These are phyloP conservation scores for Digitonthophagus gazella DNA, from an alignment of 2,888 invertebrate genomes.

Conservation along the genomic window DNA sequence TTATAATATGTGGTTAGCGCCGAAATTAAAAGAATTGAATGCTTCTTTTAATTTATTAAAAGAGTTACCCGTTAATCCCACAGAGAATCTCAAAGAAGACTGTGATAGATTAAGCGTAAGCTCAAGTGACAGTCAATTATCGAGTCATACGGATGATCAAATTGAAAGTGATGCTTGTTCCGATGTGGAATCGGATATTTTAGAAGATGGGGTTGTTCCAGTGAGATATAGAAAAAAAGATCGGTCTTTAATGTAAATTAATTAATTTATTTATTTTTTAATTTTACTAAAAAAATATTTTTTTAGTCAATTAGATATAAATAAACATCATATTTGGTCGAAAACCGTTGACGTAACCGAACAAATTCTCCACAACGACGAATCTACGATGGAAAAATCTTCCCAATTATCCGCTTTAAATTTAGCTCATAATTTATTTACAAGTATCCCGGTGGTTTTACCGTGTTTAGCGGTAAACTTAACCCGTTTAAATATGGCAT, in stretches of 20 bases:
- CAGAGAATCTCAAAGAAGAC: conserved; percentile 43
- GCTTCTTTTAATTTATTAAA: conserved; percentile 83
- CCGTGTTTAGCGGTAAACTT: conserved; percentile 88
- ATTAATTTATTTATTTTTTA: no score
- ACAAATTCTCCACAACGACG: conserved; percentile 60
- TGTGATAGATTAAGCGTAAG: conserved; percentile 48
- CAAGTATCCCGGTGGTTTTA: conserved; percentile 80
- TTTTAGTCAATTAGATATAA: conserved; percentile 61
- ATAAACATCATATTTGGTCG: conserved; percentile 77
- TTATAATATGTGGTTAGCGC: conserved; percentile 80
- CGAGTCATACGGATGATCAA: conserved; percentile 46
- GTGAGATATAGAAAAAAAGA: conserved; percentile 49
- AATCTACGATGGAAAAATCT: conserved; percentile 57
- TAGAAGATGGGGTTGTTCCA: conserved; percentile 42
- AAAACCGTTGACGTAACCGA: conserved; percentile 65
- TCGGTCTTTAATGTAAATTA: conserved; percentile 46
- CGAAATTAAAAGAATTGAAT: conserved; percentile 83
- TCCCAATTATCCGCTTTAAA: conserved; percentile 76
- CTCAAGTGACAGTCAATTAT: conserved; percentile 51
- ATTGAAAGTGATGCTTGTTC: conserved; percentile 40
- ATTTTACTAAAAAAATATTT: conserved; percentile 1
- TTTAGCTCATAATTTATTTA: conserved; percentile 88
- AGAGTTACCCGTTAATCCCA: conserved; percentile 66
- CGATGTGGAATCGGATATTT: conserved; percentile 43
- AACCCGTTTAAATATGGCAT: conserved; percentile 85